Evolutionary conservation across 2,113 vertebrate species (phyloP).

Genomic region (Neotragus pygmaeus): DNA sequence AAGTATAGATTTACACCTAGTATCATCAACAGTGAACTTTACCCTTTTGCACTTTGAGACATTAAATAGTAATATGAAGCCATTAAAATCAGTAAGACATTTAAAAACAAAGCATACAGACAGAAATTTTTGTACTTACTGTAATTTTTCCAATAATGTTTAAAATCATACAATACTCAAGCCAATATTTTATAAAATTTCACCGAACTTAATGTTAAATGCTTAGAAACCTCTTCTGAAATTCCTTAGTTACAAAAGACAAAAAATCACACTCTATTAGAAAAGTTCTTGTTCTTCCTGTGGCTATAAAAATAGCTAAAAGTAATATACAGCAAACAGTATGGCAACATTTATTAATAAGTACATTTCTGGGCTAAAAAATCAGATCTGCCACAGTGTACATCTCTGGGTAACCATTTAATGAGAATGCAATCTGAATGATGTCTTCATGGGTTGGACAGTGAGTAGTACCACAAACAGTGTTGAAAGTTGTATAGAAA

Average conservation of each 20-base stretch:
- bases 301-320: background rate
- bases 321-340: constrained; percentile 18
- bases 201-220: constrained; percentile 17
- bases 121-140: constrained; percentile 27
- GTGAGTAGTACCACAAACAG: background rate
- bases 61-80: constrained; percentile 21
- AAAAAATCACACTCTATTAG: background rate
- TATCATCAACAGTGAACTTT: background rate
- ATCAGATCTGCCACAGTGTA: background rate
- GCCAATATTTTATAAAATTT: constrained; percentile 24
- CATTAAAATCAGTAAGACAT: constrained; percentile 11
- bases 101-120: constrained; percentile 28
- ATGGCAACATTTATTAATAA: background rate
- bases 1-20: background rate
- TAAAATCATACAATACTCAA: constrained; percentile 8
- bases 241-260: background rate
- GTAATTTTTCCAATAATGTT: background rate
- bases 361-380: background rate
- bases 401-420: background rate
- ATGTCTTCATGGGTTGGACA: background rate
- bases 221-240: constrained; percentile 18
- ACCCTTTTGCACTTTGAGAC: background rate
- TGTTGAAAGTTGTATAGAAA: constrained; percentile 2
- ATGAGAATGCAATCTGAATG: background rate
- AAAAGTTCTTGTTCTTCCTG: background rate